These are phyloP conservation scores for Perizoma flavofasciatum DNA, from an alignment of 2,888 invertebrate species.

Conservation along the genomic window DNA sequence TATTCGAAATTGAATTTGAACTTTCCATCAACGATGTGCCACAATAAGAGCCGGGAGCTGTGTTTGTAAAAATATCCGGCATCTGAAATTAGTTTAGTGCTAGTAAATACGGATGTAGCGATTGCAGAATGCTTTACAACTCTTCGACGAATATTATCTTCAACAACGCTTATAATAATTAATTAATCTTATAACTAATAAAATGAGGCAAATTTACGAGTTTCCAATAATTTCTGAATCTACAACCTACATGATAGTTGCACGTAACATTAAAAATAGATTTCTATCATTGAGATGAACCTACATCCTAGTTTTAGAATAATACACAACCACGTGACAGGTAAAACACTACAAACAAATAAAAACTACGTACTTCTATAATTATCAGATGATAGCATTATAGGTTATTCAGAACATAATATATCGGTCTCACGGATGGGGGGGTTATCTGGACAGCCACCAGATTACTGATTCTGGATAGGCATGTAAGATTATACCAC, in stretches of 20 bases:
- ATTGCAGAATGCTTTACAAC: no score
- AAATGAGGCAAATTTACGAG: no score
- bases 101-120: no score
- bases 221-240: not conserved
- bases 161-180: not conserved
- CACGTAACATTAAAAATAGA: conserved; percentile 10
- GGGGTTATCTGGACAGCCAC: no score
- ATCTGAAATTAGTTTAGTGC: no score
- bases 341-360: not conserved
- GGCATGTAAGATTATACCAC: not conserved
- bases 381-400: not conserved
- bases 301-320: conserved; percentile 11
- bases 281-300: conserved; percentile 1
- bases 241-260: conserved; percentile 15
- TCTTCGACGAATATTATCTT: conserved; percentile 16
- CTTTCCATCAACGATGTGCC: no score
- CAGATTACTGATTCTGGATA: not conserved
- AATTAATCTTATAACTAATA: no score
- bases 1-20: no score
- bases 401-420: no score
- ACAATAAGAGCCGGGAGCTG: no score
- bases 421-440: no score
- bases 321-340: conserved; percentile 17
- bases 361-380: not conserved
- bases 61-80: no score